phyloP scores from a whole-genome alignment of 2,797 vertebrate species.

The Syngnathus acus region DNA sequence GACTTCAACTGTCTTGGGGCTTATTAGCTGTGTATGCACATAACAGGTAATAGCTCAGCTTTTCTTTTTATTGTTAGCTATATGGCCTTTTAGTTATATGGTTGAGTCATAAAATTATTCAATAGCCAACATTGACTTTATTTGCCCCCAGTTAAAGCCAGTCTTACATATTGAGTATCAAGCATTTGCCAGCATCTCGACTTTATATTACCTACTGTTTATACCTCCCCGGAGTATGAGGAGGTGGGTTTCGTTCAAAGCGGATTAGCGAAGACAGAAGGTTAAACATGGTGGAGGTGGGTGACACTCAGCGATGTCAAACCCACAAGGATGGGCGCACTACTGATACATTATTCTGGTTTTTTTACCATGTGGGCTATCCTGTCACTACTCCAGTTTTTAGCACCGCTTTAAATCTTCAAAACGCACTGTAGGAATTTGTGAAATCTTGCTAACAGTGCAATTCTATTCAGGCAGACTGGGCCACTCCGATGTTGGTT shows the following conservation, averaged over 20 bases:
- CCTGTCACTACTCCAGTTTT: too few species aligned
- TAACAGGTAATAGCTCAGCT: background rate
- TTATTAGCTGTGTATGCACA: background rate
- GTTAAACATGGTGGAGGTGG: background rate
- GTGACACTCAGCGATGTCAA: background rate
- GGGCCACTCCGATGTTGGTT: too few species aligned
- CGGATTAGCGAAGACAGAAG: background rate
- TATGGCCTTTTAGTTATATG: background rate
- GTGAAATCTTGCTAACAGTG: too few species aligned
- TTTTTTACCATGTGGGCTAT: background rate
- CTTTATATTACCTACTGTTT: background rate
- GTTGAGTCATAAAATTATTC: background rate
- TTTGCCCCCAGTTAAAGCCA: constrained; percentile 1
- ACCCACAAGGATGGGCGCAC: background rate
- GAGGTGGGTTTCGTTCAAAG: background rate
- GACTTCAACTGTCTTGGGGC: background rate
- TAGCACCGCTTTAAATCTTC: too few species aligned
- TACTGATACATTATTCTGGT: background rate
- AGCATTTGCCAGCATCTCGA: background rate
- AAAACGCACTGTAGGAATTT: too few species aligned
- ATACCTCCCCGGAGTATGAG: background rate
- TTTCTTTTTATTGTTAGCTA: background rate
- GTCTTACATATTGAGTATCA: background rate
- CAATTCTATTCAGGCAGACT: too few species aligned
- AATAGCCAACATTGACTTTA: background rate